Percentiles rank a stretch among this genome's conserved stretches.
These are phyloP conservation scores for Kryptolebias ocellatus DNA, from an alignment of 2,797 vertebrate genomes.

Conservation along the genomic window DNA sequence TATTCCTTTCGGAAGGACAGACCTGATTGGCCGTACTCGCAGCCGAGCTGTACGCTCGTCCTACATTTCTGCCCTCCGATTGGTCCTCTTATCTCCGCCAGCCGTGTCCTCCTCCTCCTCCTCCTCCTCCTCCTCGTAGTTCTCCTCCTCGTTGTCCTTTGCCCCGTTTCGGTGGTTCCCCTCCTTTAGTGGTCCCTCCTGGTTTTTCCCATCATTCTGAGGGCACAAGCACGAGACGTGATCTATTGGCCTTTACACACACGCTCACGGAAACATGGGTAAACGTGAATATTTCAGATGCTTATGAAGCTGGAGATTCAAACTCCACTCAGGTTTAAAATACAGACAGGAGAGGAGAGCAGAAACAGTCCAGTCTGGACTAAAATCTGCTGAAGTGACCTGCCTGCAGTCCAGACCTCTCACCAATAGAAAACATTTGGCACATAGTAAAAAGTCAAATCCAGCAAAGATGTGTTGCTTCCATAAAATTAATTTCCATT, in stretches of 20 bases:
- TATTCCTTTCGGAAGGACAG: constrained; percentile 42
- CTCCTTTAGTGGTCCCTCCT: constrained; percentile 73
- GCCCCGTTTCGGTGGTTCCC: constrained; percentile 71
- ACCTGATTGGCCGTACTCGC: constrained; percentile 26
- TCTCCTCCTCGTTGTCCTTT: constrained; percentile 82
- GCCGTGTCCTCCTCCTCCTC: constrained; percentile 82
- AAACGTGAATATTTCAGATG: too few species aligned
- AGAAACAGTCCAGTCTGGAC: too few species aligned
- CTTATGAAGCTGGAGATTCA: too few species aligned
- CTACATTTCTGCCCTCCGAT: constrained; percentile 93
- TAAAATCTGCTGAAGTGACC: too few species aligned
- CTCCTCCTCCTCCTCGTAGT: constrained; percentile 91
- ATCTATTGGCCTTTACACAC: background rate
- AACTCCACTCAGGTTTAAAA: too few species aligned
- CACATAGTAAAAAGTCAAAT: background rate
- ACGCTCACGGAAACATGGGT: too few species aligned
- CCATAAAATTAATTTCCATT: too few species aligned
- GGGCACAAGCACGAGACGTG: background rate
- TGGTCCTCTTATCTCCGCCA: constrained; percentile 75
- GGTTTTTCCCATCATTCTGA: constrained; percentile 74
- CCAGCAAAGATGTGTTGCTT: too few species aligned
- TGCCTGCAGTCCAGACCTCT: too few species aligned
- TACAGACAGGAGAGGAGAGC: too few species aligned
- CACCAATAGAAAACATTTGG: too few species aligned
- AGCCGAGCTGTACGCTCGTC: constrained; percentile 31